These are phyloP conservation scores for Eurytoma adleriae DNA, from an alignment of 2,888 invertebrate species.

Conservation along the genomic window DNA sequence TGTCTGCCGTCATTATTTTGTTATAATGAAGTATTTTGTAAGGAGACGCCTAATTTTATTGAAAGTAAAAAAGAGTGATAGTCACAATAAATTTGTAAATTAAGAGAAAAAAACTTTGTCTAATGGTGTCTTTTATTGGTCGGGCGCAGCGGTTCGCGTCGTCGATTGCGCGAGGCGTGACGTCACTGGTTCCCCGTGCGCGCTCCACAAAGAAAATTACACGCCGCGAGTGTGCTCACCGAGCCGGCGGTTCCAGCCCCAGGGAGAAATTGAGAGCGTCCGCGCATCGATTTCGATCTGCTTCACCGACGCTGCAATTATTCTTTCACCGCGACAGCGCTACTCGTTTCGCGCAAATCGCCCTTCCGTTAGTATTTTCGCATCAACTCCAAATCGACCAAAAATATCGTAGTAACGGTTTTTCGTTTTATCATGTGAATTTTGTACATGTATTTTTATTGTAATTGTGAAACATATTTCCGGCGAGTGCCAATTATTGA, in stretches of 20 bases:
- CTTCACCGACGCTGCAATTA: slow-evolving; percentile 7
- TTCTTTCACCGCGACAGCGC: neutral
- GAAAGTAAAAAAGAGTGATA: neutral
- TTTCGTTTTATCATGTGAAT: too few species aligned
- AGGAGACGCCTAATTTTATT: neutral
- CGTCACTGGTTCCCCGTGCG: slow-evolving; percentile 12
- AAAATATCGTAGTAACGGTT: too few species aligned
- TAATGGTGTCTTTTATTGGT: neutral
- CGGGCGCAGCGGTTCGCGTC: neutral
- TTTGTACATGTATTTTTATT: too few species aligned
- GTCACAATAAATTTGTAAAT: slow-evolving; percentile 28
- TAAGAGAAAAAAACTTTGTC: neutral
- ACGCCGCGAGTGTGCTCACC: slow-evolving; percentile 10
- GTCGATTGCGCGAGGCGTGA: slow-evolving; percentile 34
- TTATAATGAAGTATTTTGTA: neutral
- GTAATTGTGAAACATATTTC: too few species aligned
- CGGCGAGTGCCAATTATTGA: too few species aligned
- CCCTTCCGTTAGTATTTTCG: slow-evolving; percentile 6
- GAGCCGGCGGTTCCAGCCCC: slow-evolving; percentile 1
- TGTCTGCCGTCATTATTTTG: neutral
- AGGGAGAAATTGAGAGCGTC: slow-evolving; percentile 31
- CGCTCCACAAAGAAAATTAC: slow-evolving; percentile 37
- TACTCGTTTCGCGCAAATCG: slow-evolving; percentile 14
- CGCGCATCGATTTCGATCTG: slow-evolving; percentile 28
- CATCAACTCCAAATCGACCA: too few species aligned